A percentile compares a stretch with the other conserved stretches of the same genome.
phyloP scores from a whole-genome alignment of 2,888 invertebrate species.

The Ganaspis brasiliensis region DNA sequence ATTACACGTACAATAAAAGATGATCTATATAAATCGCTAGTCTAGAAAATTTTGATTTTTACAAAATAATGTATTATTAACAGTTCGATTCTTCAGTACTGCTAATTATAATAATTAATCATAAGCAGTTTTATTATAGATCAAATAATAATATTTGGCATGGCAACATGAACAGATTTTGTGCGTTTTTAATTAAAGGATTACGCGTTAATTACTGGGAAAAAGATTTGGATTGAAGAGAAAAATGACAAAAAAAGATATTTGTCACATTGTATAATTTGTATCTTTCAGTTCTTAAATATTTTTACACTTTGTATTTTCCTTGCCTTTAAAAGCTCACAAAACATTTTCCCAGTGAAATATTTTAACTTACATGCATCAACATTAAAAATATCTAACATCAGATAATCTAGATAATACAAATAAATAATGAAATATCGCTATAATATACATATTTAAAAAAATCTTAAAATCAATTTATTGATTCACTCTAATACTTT shows the following conservation, averaged over 20 bases:
- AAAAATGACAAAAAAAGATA: no score
- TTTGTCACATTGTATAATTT: no score
- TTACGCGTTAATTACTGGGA: no score
- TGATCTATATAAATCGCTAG: not conserved
- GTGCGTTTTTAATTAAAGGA: not conserved
- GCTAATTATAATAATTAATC: not conserved
- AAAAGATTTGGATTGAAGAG: no score
- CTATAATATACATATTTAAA: not conserved
- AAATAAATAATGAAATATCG: slow-evolving; percentile 24
- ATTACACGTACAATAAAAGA: not conserved
- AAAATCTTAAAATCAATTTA: not conserved
- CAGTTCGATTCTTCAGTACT: not conserved
- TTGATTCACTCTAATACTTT: not conserved
- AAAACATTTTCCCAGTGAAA: no score
- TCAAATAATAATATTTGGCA: slow-evolving; percentile 37
- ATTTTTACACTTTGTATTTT: no score
- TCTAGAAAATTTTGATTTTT: slow-evolving; percentile 10
- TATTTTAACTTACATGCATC: not conserved
- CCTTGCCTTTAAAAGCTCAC: no score
- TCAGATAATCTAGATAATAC: not conserved
- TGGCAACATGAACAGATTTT: slow-evolving; percentile 42
- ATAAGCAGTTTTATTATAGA: slow-evolving; percentile 4
- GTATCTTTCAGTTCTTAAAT: no score
- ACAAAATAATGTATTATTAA: not conserved
- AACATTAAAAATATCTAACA: not conserved